Percentiles rank a stretch among this genome's conserved stretches.
phyloP scores from a whole-genome alignment of 23 tunicate genomes.

The Phallusia fumigata region DNA sequence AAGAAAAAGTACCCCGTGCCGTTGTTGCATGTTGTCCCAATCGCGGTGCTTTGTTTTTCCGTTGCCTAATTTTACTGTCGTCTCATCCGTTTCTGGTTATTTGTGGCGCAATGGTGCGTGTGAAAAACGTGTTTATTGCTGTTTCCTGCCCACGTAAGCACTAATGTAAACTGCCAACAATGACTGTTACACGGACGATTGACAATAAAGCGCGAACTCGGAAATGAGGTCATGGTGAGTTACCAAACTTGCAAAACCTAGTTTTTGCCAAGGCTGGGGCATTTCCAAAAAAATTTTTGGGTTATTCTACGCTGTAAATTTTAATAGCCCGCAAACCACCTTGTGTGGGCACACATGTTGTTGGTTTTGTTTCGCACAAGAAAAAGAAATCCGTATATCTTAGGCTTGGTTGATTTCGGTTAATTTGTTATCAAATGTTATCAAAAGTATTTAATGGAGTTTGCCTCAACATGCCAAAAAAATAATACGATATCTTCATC shows the following conservation, averaged over 20 bases:
- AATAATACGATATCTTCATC: too few relatives aligned
- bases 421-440: too few relatives aligned
- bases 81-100: neutral
- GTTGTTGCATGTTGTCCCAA: neutral
- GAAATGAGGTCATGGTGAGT: constrained; percentile 4
- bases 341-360: too few relatives aligned
- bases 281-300: too few relatives aligned
- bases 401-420: too few relatives aligned
- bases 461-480: too few relatives aligned
- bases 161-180: constrained; percentile 1
- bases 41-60: constrained; percentile 3
- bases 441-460: too few relatives aligned
- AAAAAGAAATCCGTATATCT: too few relatives aligned
- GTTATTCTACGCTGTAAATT: too few relatives aligned
- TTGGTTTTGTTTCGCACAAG: too few relatives aligned
- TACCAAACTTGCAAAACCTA: neutral
- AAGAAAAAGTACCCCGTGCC: neutral
- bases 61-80: neutral
- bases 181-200: neutral
- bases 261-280: too few relatives aligned
- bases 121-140: neutral
- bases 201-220: constrained; percentile 3
- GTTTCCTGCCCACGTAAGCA: neutral
- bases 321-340: too few relatives aligned
- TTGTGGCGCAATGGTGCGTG: neutral